These are phyloP conservation scores for Microchirus variegatus DNA, from an alignment of 2,797 vertebrate species.

Conservation along the genomic window DNA sequence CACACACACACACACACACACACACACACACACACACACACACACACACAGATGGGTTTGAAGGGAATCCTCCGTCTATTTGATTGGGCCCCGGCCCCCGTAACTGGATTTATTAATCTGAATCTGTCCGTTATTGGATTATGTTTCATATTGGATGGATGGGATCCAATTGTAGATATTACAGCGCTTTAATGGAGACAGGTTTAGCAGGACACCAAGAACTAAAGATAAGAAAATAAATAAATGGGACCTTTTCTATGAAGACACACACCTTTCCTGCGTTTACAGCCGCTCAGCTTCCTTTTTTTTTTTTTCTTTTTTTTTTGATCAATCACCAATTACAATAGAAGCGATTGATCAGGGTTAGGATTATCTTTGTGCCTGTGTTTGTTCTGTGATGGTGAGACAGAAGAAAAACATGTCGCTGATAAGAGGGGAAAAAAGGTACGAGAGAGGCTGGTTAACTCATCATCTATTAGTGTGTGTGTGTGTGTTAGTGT, in stretches of 20 bases:
- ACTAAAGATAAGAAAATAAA: not conserved
- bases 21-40: slow-evolving; percentile 52
- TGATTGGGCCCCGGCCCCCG: slow-evolving; percentile 57
- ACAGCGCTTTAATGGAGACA: slow-evolving; percentile 58
- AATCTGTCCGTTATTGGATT: slow-evolving; percentile 71
- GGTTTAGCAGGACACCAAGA: slow-evolving; percentile 32
- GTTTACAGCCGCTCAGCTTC: slow-evolving; percentile 41
- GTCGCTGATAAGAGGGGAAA: slow-evolving; percentile 55
- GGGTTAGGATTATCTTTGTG: slow-evolving; percentile 43
- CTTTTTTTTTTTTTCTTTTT: slow-evolving; percentile 37
- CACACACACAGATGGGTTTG: slow-evolving; percentile 54
- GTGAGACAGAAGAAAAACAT: slow-evolving; percentile 43
- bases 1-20: slow-evolving; percentile 52
- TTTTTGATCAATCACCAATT: slow-evolving; percentile 60
- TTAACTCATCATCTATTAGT: slow-evolving; percentile 75
- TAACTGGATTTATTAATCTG: slow-evolving; percentile 70
- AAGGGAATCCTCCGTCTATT: slow-evolving; percentile 65
- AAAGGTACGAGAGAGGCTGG: slow-evolving; percentile 51
- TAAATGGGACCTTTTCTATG: not conserved
- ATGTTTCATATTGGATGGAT: slow-evolving; percentile 67
- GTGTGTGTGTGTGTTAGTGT: slow-evolving; percentile 40
- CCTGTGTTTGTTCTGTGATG: slow-evolving; percentile 46
- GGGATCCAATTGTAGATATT: slow-evolving; percentile 69
- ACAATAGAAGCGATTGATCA: slow-evolving; percentile 66
- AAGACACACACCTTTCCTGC: not conserved